These are phyloP conservation scores for Nothocercus julius DNA, from an alignment of 2,113 vertebrate genomes.

Conservation along the genomic window DNA sequence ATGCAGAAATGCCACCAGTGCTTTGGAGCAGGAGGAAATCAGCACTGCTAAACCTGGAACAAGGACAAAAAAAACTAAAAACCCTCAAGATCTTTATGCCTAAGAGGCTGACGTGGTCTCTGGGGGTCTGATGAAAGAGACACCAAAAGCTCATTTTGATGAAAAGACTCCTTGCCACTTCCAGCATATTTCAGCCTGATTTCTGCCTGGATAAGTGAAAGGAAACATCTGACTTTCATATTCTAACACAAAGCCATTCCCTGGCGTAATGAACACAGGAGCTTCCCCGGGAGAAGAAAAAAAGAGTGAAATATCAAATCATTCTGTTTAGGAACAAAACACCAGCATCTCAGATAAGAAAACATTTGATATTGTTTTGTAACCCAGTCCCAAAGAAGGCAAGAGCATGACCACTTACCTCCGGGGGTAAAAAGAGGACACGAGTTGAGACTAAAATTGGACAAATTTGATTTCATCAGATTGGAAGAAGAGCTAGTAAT, in stretches of 20 bases:
- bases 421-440: not conserved
- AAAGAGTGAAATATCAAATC: not conserved
- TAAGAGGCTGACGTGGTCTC: not conserved
- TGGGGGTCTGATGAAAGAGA: not conserved
- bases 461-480: not conserved
- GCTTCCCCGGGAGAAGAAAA: not conserved
- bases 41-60: not conserved
- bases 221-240: conserved; percentile 34
- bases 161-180: not conserved
- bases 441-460: not conserved
- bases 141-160: not conserved
- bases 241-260: not conserved
- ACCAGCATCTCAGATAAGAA: not conserved
- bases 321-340: not conserved
- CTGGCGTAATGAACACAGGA: not conserved
- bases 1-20: not conserved
- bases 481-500: not conserved
- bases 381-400: not conserved
- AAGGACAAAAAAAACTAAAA: not conserved
- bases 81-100: not conserved
- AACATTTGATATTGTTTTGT: not conserved
- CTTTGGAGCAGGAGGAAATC: not conserved
- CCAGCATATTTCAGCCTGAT: accelerated
- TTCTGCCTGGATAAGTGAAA: not conserved
- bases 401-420: not conserved